These are phyloP conservation scores for Lutraria lutraria DNA, from an alignment of 2,888 invertebrate genomes.

Conservation along the genomic window DNA sequence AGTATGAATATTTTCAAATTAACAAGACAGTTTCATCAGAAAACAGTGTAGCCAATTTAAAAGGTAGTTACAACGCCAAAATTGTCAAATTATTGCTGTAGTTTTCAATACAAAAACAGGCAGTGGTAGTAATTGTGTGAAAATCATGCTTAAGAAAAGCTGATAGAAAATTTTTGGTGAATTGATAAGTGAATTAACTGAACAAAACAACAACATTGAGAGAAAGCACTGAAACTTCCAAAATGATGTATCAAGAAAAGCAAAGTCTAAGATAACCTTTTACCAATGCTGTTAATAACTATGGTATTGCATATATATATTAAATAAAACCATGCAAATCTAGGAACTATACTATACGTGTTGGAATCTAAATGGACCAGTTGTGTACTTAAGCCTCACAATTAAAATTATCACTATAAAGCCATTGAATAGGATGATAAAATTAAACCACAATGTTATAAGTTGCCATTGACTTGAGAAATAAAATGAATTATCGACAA, in stretches of 20 bases:
- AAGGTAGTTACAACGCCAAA: background rate
- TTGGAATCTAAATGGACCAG: background rate
- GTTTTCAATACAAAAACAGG: background rate
- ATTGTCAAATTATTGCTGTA: background rate
- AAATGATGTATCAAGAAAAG: background rate
- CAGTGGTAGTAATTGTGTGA: slow-evolving; percentile 13
- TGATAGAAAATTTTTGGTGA: background rate
- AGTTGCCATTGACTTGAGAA: background rate
- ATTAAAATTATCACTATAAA: background rate
- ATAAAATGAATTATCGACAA: background rate
- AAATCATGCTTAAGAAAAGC: slow-evolving; percentile 8
- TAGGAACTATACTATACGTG: slow-evolving; percentile 1
- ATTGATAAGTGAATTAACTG: background rate
- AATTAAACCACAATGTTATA: background rate
- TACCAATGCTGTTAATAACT: slow-evolving; percentile 9
- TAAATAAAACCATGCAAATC: background rate
- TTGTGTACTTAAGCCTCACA: background rate
- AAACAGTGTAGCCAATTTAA: slow-evolving; percentile 26
- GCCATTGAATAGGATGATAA: background rate
- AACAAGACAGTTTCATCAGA: slow-evolving; percentile 1
- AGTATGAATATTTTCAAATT: background rate
- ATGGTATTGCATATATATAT: background rate
- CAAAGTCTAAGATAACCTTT: background rate
- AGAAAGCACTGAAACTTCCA: background rate
- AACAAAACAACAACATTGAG: background rate